phyloP scores from a whole-genome alignment of 2,888 invertebrate species.

The Crossocerus cetratus region DNA sequence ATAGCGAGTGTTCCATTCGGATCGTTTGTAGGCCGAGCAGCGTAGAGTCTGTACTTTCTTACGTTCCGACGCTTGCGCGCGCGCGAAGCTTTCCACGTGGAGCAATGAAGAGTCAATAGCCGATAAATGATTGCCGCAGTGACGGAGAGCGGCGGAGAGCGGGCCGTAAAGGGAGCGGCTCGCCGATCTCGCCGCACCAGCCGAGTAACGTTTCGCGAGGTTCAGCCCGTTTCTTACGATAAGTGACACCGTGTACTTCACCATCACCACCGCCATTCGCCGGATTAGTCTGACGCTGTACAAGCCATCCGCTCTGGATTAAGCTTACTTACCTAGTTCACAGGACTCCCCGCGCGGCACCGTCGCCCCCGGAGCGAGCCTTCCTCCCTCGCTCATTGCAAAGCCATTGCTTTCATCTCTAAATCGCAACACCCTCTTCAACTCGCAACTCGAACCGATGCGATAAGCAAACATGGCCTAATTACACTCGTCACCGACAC shows the following conservation, averaged over 20 bases:
- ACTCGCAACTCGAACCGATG: too few relatives aligned
- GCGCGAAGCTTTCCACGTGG: not conserved
- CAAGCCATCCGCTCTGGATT: constrained; percentile 51
- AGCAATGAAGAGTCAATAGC: not conserved
- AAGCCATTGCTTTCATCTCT: not conserved
- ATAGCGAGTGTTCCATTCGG: not conserved
- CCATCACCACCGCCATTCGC: constrained; percentile 18
- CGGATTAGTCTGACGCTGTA: constrained; percentile 44
- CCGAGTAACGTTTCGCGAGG: constrained; percentile 55
- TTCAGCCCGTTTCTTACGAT: constrained; percentile 40
- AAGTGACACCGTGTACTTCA: constrained; percentile 35
- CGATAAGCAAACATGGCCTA: constrained; percentile 31
- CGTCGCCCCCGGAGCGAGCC: constrained; percentile 46
- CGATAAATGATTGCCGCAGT: not conserved
- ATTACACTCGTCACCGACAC: constrained; percentile 29
- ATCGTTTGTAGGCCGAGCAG: not conserved
- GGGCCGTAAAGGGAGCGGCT: constrained; percentile 27
- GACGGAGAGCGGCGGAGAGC: constrained; percentile 22
- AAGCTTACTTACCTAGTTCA: constrained; percentile 44
- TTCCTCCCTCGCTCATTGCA: constrained; percentile 32
- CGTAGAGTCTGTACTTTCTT: not conserved
- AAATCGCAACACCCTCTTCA: too few relatives aligned
- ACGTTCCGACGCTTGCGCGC: not conserved
- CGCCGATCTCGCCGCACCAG: constrained; percentile 43
- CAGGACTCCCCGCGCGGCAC: constrained; percentile 27